Evolutionary conservation across 2,888 invertebrate genomes (phyloP), one percentile per base, ranked within the genome.

Genomic region (Diadegma fenestrale): DNA sequence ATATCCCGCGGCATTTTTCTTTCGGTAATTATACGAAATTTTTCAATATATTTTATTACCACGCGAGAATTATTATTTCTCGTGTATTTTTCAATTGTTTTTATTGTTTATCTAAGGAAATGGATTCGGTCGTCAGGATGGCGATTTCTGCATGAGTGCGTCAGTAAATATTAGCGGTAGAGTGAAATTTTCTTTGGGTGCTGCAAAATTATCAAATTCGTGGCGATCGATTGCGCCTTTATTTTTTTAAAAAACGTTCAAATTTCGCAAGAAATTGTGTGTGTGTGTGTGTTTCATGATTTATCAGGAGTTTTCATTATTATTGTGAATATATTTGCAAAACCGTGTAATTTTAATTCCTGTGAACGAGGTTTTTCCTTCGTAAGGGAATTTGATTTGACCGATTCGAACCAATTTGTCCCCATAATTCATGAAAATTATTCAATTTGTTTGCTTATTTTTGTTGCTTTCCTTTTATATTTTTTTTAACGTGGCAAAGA

Each of bases 1-100:
- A 92, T 93, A 91, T 87, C 88, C 88, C 91, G 92, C 91, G 93
- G 92, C 91, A 91, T 89, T 87, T 41, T 63, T 54, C 14, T 76
- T 71, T 76, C 30, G 54, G 66, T 85, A 79, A 45, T 66, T 66
- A 37, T 54, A 64, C 54, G 43, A 71, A 69, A 30, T 63, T 58
- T 75, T 61, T 73, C 33, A 48, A 68, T 79, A 48, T 71, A 69
- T 45, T 26, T 82, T 54, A 81, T 17, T 68, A 43, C 73, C 63
- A 41, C 10, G 63, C 43, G 73, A 78, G 73, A 58, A 54, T 79
- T 26, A n/a, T 8, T 64, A 64, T 63, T 77, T 71, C 73, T 84
- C 63, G 33, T 37, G 45, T 51, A n/a, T 61, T 45, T 75, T 77
- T 78, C 19, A 26, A 30, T 83, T 78, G 68, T 76, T 84, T 77